phyloP scores from a whole-genome alignment of 2,113 vertebrate species.

The Vimba vimba region DNA sequence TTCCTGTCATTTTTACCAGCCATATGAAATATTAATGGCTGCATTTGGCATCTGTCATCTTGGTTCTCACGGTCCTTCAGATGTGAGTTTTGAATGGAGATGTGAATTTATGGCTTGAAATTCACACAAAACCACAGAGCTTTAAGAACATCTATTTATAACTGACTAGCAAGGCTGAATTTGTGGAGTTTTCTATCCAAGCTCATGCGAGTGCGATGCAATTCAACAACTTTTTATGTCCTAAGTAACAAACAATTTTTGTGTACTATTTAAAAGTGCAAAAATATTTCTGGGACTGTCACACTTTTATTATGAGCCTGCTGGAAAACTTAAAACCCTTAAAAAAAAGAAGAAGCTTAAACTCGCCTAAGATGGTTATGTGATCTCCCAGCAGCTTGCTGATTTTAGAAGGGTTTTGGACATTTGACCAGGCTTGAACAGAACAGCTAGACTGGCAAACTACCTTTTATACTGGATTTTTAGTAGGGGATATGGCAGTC shows the following conservation, averaged over 20 bases:
- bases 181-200: not conserved
- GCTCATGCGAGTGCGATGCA: not conserved
- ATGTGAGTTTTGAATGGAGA: not conserved
- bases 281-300: not conserved
- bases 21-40: conserved; percentile 13
- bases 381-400: not conserved
- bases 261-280: not conserved
- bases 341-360: too few relatives aligned
- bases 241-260: not conserved
- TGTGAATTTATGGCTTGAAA: not conserved
- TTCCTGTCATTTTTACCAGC: conserved; percentile 17
- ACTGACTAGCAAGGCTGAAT: not conserved
- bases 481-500: not conserved
- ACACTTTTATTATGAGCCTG: not conserved
- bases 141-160: conserved; percentile 6
- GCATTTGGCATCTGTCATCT: conserved; percentile 19
- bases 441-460: too few relatives aligned
- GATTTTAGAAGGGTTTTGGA: not conserved
- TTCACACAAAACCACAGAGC: conserved; percentile 1
- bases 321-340: not conserved
- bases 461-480: not conserved
- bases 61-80: not conserved
- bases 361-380: too few relatives aligned
- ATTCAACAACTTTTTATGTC: not conserved
- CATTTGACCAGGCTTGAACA: not conserved